Percentiles rank a stretch among this genome's conserved stretches.
Conservation (phyloP, 1,140 invertebrate species). For the Lethrus apterus region DNA sequence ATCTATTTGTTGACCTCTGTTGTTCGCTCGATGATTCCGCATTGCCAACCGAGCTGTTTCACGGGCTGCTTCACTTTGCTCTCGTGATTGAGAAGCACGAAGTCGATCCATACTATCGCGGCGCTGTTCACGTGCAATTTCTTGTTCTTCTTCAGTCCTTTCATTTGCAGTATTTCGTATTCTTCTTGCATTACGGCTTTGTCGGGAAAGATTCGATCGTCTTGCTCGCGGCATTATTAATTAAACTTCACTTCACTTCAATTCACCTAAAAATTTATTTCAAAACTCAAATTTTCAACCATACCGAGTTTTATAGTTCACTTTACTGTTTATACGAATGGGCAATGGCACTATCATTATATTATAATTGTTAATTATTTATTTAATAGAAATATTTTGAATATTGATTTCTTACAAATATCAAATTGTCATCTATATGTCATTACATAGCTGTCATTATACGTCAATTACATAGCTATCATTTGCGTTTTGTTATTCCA, state of each 20-base stretch:
- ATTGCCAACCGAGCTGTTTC: conserved; percentile 36
- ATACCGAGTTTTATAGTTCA: no score
- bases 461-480: no score
- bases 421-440: no score
- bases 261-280: no score
- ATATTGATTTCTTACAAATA: no score
- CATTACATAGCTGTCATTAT: no score
- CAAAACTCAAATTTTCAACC: no score
- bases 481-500: no score
- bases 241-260: no score
- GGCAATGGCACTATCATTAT: no score
- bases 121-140: conserved; percentile 22
- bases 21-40: conserved; percentile 21
- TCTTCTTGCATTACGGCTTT: conserved; percentile 32
- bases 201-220: conserved; percentile 33
- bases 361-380: conserved; percentile 11
- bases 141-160: conserved; percentile 20
- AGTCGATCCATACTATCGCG: conserved; percentile 24
- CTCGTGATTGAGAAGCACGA: conserved; percentile 27
- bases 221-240: conserved; percentile 35
- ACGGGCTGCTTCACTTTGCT: conserved; percentile 38
- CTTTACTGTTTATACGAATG: no score
- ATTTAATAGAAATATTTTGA: no score
- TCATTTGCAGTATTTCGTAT: conserved; percentile 19
- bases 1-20: conserved; percentile 22